phyloP scores from a whole-genome alignment of 2,888 invertebrate species.

The Polydrusus pterygomalis region DNA sequence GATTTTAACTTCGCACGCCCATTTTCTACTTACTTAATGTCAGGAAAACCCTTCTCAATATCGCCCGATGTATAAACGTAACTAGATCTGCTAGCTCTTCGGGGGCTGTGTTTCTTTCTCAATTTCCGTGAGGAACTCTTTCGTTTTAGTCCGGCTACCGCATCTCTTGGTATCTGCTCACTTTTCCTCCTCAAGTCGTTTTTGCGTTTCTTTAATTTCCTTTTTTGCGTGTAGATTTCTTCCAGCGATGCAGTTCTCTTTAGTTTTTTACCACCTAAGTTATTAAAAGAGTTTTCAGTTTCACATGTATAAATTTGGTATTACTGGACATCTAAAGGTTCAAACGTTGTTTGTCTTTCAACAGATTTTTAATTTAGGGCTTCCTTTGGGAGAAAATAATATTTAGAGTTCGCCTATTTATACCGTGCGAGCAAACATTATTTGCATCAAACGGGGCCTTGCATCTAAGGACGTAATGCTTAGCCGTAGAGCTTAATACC shows the following conservation, averaged over 20 bases:
- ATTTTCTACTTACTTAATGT: conserved; percentile 22
- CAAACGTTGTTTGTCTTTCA: too few species aligned
- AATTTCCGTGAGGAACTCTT: conserved; percentile 4
- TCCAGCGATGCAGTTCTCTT: conserved; percentile 30
- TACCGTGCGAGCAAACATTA: too few species aligned
- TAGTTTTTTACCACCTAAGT: conserved; percentile 12
- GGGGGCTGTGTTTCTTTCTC: conserved; percentile 13
- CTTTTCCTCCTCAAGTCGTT: conserved; percentile 29
- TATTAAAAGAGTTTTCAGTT: too few species aligned
- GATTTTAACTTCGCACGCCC: background rate
- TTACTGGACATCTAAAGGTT: too few species aligned
- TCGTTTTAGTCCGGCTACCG: background rate
- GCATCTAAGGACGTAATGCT: too few species aligned
- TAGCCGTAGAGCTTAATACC: too few species aligned
- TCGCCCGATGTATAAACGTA: conserved; percentile 18
- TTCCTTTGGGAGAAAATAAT: too few species aligned
- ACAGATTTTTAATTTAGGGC: too few species aligned
- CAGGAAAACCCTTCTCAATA: conserved; percentile 18
- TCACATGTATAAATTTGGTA: too few species aligned
- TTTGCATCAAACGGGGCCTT: too few species aligned
- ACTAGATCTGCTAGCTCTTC: conserved; percentile 27
- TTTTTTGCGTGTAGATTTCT: conserved; percentile 29
- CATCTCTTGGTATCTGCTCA: conserved; percentile 21
- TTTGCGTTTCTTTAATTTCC: conserved; percentile 9
- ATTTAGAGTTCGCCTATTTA: too few species aligned